Percentiles rank a stretch among this genome's conserved stretches.
These are phyloP conservation scores for Erinaceus europaeus DNA, from an alignment of 2,113 vertebrate genomes.

Conservation along the genomic window DNA sequence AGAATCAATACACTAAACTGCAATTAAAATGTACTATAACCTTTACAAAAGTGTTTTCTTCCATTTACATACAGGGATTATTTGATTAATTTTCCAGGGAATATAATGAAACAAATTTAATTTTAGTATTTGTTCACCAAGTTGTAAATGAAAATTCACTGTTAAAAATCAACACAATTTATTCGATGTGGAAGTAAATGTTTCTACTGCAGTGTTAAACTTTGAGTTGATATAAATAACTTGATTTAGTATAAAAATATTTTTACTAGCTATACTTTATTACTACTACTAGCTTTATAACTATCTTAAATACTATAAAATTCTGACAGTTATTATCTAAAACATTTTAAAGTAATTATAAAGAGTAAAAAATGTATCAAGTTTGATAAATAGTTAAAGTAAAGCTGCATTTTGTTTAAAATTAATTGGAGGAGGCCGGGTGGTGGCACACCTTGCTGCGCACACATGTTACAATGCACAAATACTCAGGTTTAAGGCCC, in stretches of 20 bases:
- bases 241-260: constrained; percentile 24
- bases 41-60: constrained; percentile 49
- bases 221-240: constrained; percentile 12
- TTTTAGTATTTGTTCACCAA: not conserved
- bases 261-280: too few relatives aligned
- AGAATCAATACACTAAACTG: constrained; percentile 65
- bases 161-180: not conserved
- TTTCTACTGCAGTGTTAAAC: not conserved
- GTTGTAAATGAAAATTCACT: not conserved
- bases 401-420: constrained; percentile 69
- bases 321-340: constrained; percentile 47
- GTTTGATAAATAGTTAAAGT: constrained; percentile 72
- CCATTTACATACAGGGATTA: constrained; percentile 23
- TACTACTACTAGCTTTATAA: constrained; percentile 33
- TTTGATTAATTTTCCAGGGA: not conserved
- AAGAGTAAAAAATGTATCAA: constrained; percentile 62
- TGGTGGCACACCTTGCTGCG: too few relatives aligned
- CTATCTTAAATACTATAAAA: constrained; percentile 43
- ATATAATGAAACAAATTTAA: constrained; percentile 1
- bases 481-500: too few relatives aligned
- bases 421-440: too few relatives aligned
- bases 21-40: constrained; percentile 49
- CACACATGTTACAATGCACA: too few relatives aligned
- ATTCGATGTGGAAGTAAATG: constrained; percentile 12
- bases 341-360: constrained; percentile 68